Percentiles rank a stretch among this genome's conserved stretches.
These are phyloP conservation scores for Hyposoter didymator DNA, from an alignment of 2,888 invertebrate species.

Conservation along the genomic window DNA sequence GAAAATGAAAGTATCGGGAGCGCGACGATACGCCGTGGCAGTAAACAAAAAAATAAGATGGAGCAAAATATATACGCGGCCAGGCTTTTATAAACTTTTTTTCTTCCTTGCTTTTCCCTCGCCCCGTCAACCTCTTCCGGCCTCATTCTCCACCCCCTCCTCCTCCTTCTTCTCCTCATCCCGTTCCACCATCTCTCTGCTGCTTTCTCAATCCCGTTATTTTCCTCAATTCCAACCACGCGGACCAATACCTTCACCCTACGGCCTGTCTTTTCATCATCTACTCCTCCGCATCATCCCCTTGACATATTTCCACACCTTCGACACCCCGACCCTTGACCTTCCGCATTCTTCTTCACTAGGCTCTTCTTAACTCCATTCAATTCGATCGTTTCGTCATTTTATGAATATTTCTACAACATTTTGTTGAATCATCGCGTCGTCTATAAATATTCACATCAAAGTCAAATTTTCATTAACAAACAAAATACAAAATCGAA, in stretches of 20 bases:
- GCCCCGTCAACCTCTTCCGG: conserved; percentile 26
- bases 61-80: conserved; percentile 36
- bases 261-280: conserved; percentile 45
- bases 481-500: too few relatives aligned
- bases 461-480: too few relatives aligned
- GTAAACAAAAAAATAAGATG: conserved; percentile 19
- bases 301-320: conserved; percentile 57
- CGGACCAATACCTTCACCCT: conserved; percentile 44
- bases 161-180: neutral
- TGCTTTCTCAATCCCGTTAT: conserved; percentile 45
- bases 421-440: neutral
- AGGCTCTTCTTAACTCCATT: neutral
- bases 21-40: conserved; percentile 11
- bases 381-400: neutral
- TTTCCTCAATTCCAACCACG: conserved; percentile 40
- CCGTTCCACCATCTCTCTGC: neutral
- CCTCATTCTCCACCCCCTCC: conserved; percentile 22
- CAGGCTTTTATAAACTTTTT: conserved; percentile 44
- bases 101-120: conserved; percentile 17
- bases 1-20: conserved; percentile 43
- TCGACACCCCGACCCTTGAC: conserved; percentile 64
- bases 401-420: neutral
- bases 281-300: conserved; percentile 31
- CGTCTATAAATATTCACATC: neutral
- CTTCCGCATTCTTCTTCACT: conserved; percentile 54